Evolutionary conservation across 2,888 invertebrate genomes (phyloP), one percentile per base, ranked within the genome.

Genomic region (Aproaerema taeniolella): DNA sequence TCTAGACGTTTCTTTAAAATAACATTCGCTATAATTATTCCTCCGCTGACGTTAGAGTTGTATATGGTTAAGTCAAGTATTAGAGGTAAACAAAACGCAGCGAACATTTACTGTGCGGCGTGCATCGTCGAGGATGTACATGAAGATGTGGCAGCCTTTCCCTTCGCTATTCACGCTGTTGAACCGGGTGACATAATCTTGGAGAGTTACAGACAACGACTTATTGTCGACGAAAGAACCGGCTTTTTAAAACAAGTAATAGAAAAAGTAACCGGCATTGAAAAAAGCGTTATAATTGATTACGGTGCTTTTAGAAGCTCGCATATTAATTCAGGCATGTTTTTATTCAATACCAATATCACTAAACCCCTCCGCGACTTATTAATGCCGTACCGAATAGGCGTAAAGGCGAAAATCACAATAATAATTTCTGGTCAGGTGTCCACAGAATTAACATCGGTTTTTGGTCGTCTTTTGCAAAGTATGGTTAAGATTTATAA

Each of bases 271-370:
- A 74, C 73, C 25, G 69, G 69, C 43, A 59, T 43, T 7, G 67
- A 70, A 49, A 79, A 74, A 50, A 45, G 46, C 10, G 48, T 83
- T 12, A 38, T 61, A 2, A 50, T 96, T 14, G 92, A 93, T 52
- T 96, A 96, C 62, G 92, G 94, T 0, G 95, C 96, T 0, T 98
- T 98, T 67, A 90, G 91, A 38, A 96, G 95, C 42, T 93, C 95
- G 0, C 92, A 93, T 67, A 91, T 93, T 58, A 94, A 95, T 70
- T 95, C 97, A 9, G 99, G 99, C 0, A 97, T 98, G 9, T 99
- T 98, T 72, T 88, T 99, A 11, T 98, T 99, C 66, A 96, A 97
- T 79, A 96, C 94, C 0, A 93, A 94, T 58, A 89, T 93, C 10
- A 88, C 91, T 2, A 95, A 95, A 45, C 93, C 92, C 16, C 91